Evolutionary conservation across 2,888 invertebrate genomes (phyloP), one percentile per base, ranked within the genome.

Genomic region (Hofmannophila pseudospretella): DNA sequence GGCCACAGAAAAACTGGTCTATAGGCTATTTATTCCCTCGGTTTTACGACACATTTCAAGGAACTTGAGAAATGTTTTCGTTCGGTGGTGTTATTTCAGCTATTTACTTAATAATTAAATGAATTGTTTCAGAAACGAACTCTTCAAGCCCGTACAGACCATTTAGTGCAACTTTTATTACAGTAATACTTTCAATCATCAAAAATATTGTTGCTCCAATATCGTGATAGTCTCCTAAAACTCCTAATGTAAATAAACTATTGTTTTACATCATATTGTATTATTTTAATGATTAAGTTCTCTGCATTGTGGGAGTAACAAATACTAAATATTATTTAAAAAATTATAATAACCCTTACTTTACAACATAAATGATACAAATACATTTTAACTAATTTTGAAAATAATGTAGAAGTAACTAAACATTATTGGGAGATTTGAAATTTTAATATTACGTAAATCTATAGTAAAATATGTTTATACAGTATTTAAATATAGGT

Each of bases 91-190:
- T n/a, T n/a, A n/a, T n/a, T n/a, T n/a, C n/a, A n/a, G n/a, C n/a
- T n/a, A n/a, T n/a, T n/a, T n/a, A n/a, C n/a, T n/a, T n/a, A n/a
- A n/a, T n/a, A n/a, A n/a, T n/a, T n/a, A n/a, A n/a, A n/a, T n/a
- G n/a, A n/a, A n/a, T 49, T 42, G 41, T 79, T 79, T 40, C 81
- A 82, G 82, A 79, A 53, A 72, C 66, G 20, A 79, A 67, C 46
- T 31, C 34, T 10, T 34, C 34, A 5, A 5, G 9, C 4, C 30
- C n/a, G 1, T 4, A 14, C 3, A 14, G 4, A 5, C n/a, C 27
- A 3, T 5, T 11, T 9, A 19, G 16, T 28, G 7, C 25, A 10
- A 10, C 11, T 16, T 7, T 27, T 19, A 7, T 34, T 8, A 16
- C 8, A 31, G 22, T 22, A 5, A 10, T 22, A 7, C 4, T 31